A percentile compares a stretch with the other conserved stretches of the same genome.
These are phyloP conservation scores for Phalacrocorax aristotelis DNA, from an alignment of 2,113 vertebrate species.

Conservation along the genomic window DNA sequence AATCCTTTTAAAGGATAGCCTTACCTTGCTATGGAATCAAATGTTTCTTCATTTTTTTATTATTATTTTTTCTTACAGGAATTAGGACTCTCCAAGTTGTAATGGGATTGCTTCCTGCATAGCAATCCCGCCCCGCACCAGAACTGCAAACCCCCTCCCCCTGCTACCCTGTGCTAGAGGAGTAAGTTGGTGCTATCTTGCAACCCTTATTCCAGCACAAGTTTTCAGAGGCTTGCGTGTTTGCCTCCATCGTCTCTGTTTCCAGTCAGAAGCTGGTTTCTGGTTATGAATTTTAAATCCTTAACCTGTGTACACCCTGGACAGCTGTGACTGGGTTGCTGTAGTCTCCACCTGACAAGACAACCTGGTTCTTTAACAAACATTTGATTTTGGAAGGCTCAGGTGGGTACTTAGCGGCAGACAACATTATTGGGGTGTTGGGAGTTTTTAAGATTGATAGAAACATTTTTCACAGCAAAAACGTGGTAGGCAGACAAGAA, in stretches of 20 bases:
- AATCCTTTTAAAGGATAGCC: neutral
- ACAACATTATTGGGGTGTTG: rapidly evolving
- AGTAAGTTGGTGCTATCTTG: neutral
- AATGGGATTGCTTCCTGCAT: neutral
- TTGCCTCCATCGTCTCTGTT: neutral
- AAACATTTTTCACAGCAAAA: neutral
- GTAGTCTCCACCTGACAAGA: neutral
- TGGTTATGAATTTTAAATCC: neutral
- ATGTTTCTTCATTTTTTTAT: neutral
- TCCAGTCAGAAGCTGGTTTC: neutral
- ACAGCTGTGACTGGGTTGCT: neutral
- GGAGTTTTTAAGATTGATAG: neutral
- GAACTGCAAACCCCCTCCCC: neutral
- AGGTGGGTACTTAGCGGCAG: neutral
- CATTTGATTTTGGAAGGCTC: neutral
- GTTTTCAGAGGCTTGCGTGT: neutral
- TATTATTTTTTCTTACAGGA: neutral
- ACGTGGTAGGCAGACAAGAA: neutral
- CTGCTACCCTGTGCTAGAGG: neutral
- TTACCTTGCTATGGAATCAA: neutral
- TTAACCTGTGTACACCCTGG: neutral
- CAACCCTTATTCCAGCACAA: neutral
- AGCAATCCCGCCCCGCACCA: neutral
- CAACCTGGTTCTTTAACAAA: neutral
- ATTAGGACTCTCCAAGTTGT: rapidly evolving